These are phyloP conservation scores for Anodontia alba DNA, from an alignment of 2,888 invertebrate genomes.

Conservation along the genomic window DNA sequence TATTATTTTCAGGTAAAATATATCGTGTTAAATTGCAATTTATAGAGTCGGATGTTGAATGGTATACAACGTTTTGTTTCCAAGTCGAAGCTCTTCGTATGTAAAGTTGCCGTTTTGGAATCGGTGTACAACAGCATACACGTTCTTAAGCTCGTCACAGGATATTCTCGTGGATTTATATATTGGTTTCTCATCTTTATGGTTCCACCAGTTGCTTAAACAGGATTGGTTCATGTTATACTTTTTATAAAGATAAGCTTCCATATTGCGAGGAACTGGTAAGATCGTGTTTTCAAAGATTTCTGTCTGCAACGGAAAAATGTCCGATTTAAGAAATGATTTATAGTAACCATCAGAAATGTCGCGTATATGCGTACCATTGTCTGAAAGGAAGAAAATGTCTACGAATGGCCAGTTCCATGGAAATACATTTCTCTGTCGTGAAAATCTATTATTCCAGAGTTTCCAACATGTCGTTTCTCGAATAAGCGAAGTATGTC, in stretches of 20 bases:
- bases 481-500: too few relatives aligned
- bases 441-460: too few relatives aligned
- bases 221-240: slow-evolving; percentile 13
- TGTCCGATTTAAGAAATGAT: neutral
- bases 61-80: too few relatives aligned
- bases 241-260: neutral
- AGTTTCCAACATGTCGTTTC: too few relatives aligned
- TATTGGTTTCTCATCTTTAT: neutral
- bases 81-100: too few relatives aligned
- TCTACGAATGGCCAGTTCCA: slow-evolving; percentile 25
- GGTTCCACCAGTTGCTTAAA: too few relatives aligned
- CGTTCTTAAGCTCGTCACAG: neutral
- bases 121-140: slow-evolving; percentile 18
- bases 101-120: too few relatives aligned
- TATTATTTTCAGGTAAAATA: too few relatives aligned
- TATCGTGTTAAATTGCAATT: too few relatives aligned
- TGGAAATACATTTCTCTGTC: too few relatives aligned
- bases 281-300: slow-evolving; percentile 7
- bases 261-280: slow-evolving; percentile 22
- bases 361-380: slow-evolving; percentile 21
- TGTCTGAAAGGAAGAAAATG: slow-evolving; percentile 18
- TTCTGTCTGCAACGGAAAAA: slow-evolving; percentile 9
- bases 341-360: neutral
- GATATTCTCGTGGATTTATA: neutral
- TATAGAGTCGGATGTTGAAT: too few relatives aligned